phyloP scores from a whole-genome alignment of 2,113 vertebrate genomes.

The Blennius ocellaris region DNA sequence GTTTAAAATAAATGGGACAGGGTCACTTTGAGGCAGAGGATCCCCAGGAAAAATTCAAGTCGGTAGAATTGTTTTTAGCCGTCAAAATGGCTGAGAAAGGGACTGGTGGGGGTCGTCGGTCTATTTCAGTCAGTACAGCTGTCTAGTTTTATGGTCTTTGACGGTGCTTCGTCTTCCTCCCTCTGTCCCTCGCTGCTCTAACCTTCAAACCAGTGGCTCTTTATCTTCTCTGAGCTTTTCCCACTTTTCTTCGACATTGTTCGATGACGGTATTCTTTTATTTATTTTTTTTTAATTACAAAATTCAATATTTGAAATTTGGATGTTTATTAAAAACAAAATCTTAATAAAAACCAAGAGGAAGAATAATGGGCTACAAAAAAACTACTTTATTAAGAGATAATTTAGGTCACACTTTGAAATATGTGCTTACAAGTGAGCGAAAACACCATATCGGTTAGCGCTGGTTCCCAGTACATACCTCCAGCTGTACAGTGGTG shows the following conservation, averaged over 20 bases:
- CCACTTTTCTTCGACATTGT: background rate
- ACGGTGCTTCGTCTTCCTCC: slow-evolving; percentile 53
- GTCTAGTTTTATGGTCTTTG: slow-evolving; percentile 71
- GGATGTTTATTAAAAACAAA: background rate
- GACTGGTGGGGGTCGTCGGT: slow-evolving; percentile 32
- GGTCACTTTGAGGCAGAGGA: slow-evolving; percentile 8
- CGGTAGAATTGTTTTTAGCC: slow-evolving; percentile 51
- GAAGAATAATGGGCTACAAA: background rate
- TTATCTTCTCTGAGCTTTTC: background rate
- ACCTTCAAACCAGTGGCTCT: slow-evolving; percentile 45
- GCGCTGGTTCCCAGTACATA: slow-evolving; percentile 46
- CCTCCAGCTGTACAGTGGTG: slow-evolving; percentile 37
- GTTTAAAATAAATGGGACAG: slow-evolving; percentile 29
- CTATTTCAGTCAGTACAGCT: slow-evolving; percentile 80
- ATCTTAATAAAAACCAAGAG: background rate
- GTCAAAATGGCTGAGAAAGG: slow-evolving; percentile 63
- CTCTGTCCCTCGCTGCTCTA: slow-evolving; percentile 41
- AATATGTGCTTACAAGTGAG: background rate
- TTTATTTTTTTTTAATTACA: background rate
- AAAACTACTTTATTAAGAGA: no score
- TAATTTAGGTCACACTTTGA: slow-evolving; percentile 12
- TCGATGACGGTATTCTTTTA: background rate
- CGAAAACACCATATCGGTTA: slow-evolving; percentile 28
- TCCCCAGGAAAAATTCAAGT: slow-evolving; percentile 39
- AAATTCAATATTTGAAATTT: no score